Percentiles rank a stretch among this genome's conserved stretches.
Conservation (phyloP, 2,113 vertebrate species). For the Halichoerus grypus region DNA sequence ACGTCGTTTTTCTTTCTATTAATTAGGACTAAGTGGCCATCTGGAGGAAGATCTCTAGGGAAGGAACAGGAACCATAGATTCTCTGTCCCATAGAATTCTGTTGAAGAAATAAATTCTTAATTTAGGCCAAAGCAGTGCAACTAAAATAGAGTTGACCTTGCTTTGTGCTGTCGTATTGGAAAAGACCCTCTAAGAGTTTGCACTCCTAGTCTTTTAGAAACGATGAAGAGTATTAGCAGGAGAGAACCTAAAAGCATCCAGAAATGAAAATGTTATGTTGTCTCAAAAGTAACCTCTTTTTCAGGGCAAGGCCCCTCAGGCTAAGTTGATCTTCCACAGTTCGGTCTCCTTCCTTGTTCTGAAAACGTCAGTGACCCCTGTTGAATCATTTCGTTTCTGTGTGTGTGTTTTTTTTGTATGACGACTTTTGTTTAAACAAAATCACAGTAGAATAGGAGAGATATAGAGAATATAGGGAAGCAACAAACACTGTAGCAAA, state of each 20-base stretch:
- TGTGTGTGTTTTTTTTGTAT: not conserved
- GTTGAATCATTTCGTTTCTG: not conserved
- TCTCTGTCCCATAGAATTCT: not conserved
- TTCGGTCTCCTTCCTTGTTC: not conserved
- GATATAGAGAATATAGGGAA: not conserved
- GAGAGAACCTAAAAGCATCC: not conserved
- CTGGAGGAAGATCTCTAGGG: not conserved
- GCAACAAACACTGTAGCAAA: not conserved
- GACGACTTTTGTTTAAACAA: slow-evolving; percentile 34
- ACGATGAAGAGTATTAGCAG: not conserved
- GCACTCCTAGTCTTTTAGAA: not conserved
- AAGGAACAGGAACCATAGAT: not conserved
- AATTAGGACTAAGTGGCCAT: not conserved
- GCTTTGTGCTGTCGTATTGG: not conserved
- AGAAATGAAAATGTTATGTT: not conserved
- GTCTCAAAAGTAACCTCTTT: slow-evolving; percentile 1
- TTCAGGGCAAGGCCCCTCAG: not conserved
- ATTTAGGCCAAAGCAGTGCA: slow-evolving; percentile 23
- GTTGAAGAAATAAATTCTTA: not conserved
- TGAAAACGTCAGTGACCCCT: not conserved
- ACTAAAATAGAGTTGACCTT: slow-evolving; percentile 34
- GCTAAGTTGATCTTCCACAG: not conserved
- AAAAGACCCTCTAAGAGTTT: not conserved
- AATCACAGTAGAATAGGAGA: not conserved
- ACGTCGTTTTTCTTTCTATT: not conserved